A percentile compares a stretch with the other conserved stretches of the same genome.
Conservation (phyloP, 1,140 invertebrate genomes). For the Maconellicoccus hirsutus region DNA sequence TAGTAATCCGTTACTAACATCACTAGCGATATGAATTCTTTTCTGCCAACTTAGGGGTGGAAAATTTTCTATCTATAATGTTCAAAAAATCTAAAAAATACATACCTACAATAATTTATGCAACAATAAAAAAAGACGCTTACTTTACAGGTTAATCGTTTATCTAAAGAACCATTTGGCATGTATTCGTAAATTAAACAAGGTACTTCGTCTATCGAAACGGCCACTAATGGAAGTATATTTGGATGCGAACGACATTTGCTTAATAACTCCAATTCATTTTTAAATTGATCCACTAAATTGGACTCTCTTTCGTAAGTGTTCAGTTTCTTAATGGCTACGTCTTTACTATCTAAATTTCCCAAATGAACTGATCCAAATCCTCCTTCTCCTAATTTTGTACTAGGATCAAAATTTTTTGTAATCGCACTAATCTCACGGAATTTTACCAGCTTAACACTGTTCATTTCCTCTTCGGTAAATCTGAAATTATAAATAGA, state of each 20-base stretch:
- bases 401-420: slow-evolving; percentile 24
- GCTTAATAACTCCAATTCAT: slow-evolving; percentile 26
- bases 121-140: not conserved
- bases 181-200: slow-evolving; percentile 60
- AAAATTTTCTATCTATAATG: slow-evolving; percentile 31
- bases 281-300: slow-evolving; percentile 24
- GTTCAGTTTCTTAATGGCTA: slow-evolving; percentile 26
- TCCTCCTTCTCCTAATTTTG: slow-evolving; percentile 25
- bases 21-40: slow-evolving; percentile 46
- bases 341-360: slow-evolving; percentile 14
- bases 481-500: no score
- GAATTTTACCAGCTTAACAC: not conserved
- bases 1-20: slow-evolving; percentile 46
- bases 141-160: slow-evolving; percentile 42
- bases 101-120: not conserved
- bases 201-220: slow-evolving; percentile 46
- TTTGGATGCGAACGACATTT: slow-evolving; percentile 35
- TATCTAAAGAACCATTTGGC: slow-evolving; percentile 51
- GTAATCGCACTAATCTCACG: slow-evolving; percentile 17
- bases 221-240: slow-evolving; percentile 52
- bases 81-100: not conserved
- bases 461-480: no score
- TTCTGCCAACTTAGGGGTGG: slow-evolving; percentile 37
- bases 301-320: slow-evolving; percentile 20
- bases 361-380: slow-evolving; percentile 27